Base-by-base conservation (phyloP, 2,888 invertebrate genomes). In the Nineta flava region DNA sequence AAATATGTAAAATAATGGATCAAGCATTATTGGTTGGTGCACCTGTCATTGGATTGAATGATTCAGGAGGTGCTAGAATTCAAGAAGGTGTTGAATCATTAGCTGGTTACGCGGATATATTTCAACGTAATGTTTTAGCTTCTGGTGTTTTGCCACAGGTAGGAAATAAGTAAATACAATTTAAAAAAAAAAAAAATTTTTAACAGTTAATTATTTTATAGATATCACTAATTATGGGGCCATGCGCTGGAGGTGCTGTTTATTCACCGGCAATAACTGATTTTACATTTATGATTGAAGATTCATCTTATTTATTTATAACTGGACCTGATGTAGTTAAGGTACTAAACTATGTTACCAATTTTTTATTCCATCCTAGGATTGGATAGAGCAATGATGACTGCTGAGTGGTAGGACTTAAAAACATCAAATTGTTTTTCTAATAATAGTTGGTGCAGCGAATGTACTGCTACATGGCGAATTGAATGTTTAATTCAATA, bases 11-110 rank as follows among this genome's bases (percentile, higher is more conserved):
- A 72, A 69, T 80, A 42, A 80, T 81, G 80, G 79, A 80, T 59
- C 75, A 77, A 60, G 79, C 81, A 1, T 70, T 79, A 65, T 57
- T 74, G 41, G 76, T 78, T 3, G 79, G 80, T n/a, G 79, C 76
- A 3, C 81, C 81, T 9, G 73, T 81, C 13, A 76, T 81, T 55
- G 81, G 81, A 16, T 63, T 81, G 19, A 80, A 80, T 62, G 81
- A 81, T 61, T 79, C 79, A 32, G 81, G 81, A 50, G 81, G 81
- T 26, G 81, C 81, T 16, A 65, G 81, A 47, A 81, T 81, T 56
- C 81, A 81, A 63, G 81, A 81, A 62, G 81, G 81, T 5, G 78
- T 81, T 2, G 78, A 77, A 56, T 79, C 80, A 9, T 62, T 81
- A 19, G 80, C 79, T 40, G 81, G 80, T 6, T 81, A 81, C 63